A percentile compares a stretch with the other conserved stretches of the same genome.
phyloP scores from a whole-genome alignment of 2,797 vertebrate genomes.

The Coendou prehensilis region DNA sequence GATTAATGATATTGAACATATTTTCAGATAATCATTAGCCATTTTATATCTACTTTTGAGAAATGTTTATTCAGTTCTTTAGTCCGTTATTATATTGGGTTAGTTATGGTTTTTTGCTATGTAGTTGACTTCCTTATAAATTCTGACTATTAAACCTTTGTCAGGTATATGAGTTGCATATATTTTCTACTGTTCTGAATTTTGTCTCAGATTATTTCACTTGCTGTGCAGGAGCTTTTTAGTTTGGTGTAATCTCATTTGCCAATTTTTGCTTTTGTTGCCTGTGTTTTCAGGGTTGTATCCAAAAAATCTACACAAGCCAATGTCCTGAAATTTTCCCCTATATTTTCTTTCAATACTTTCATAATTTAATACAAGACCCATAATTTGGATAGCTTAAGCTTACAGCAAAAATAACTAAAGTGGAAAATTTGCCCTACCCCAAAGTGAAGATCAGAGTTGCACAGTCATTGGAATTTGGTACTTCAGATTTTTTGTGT shows the following conservation, averaged over 20 bases:
- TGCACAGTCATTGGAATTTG: background rate
- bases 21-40: background rate
- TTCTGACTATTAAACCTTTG: background rate
- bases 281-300: background rate
- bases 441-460: background rate
- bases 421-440: background rate
- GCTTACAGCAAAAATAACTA: slow-evolving; percentile 11
- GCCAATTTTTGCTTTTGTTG: background rate
- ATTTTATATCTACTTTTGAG: background rate
- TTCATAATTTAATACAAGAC: background rate
- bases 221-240: background rate
- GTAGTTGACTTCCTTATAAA: background rate
- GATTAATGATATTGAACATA: background rate
- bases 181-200: background rate
- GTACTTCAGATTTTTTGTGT: slow-evolving; percentile 1
- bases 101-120: background rate
- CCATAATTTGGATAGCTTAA: background rate
- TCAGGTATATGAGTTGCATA: background rate
- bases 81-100: background rate
- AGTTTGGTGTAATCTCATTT: background rate
- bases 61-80: background rate
- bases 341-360: background rate
- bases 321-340: too few relatives aligned
- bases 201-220: background rate
- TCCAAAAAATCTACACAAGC: background rate